Evolutionary conservation across 2,888 invertebrate genomes (phyloP), one percentile per base, ranked within the genome.

Genomic region (Capitulum mitella): DNA sequence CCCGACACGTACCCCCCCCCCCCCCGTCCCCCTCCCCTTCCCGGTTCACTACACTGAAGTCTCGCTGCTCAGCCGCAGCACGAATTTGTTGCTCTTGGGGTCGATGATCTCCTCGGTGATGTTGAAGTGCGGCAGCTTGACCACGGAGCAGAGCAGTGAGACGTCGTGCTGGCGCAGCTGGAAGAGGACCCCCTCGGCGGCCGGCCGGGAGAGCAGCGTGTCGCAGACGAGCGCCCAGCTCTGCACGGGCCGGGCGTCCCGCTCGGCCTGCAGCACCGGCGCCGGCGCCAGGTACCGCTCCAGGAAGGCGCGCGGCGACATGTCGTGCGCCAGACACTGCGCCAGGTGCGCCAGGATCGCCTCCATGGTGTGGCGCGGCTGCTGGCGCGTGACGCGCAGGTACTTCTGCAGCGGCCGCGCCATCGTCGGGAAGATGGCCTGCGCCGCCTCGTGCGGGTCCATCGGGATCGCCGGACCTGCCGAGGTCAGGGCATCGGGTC

Each of bases 171-270:
- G 96, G 40, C 97, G 89, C 61, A 99, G 88, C 85, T 98, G 95
- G 87, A 99, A 98, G 80, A 92, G 90, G 77, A 92, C 90, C 79
- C 93, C 93, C 83, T 94, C 91, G 0, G 91, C 90, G 34, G 98
- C 89, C 0, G 95, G 93, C 14, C 97, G 88, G 0, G 97, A 96
- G 0, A 97, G 89, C 46, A 96, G 89, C 83, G 94, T 94, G 83
- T 97, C 97, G 82, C 97, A 97, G 82, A 98, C 92, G 77, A 98
- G 89, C 3, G 97, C 94, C 99, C 99, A 99, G 61, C 96, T 93
- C 84, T 97, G 97, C n/a, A 93, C 88, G 74, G 90, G 89, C 78
- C 92, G 90, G 80, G 87, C 87, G 84, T 95, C 94, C 83, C 93
- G 92, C 81, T 94, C 94, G 83, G 87, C 87, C 82, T 95, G 91